Evolutionary conservation across 2,113 vertebrate genomes (phyloP).

Genomic region (Oophaga pumilio): DNA sequence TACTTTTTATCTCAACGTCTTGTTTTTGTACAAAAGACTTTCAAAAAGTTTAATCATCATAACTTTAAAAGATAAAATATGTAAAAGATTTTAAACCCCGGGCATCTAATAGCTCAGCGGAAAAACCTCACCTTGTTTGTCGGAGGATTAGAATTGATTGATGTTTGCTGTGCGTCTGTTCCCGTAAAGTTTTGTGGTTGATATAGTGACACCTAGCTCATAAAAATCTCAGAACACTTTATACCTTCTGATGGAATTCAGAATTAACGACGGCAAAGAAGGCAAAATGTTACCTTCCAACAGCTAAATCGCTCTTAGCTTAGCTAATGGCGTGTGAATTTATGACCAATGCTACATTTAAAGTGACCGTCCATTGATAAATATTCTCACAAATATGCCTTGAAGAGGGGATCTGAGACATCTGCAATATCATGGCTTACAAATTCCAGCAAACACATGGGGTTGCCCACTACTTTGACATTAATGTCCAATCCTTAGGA

Average conservation of each 20-base stretch:
- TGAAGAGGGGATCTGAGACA: not conserved
- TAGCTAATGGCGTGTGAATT: not conserved
- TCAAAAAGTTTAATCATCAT: not conserved
- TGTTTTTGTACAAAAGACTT: not conserved
- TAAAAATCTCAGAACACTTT: not conserved
- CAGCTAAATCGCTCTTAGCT: not conserved
- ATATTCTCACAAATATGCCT: not conserved
- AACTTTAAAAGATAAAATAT: not conserved
- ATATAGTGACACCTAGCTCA: not conserved
- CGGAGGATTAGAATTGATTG: conserved; percentile 1
- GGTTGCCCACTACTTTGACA: too few species aligned
- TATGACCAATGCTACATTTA: not conserved
- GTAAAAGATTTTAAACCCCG: not conserved
- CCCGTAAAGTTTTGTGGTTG: conserved; percentile 5
- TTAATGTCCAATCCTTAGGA: too few species aligned
- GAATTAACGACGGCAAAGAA: not conserved
- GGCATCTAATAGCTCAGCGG: not conserved
- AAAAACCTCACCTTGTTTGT: conserved; percentile 5
- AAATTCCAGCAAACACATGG: not conserved
- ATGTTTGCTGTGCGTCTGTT: not conserved
- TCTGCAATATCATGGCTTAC: not conserved
- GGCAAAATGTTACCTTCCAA: not conserved
- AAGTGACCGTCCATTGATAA: not conserved
- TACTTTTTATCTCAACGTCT: not conserved
- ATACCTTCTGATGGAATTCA: not conserved